Evolutionary conservation across 2,113 vertebrate genomes (phyloP), one percentile per base, ranked within the genome.

Genomic region (Campylorhamphus procurvoides): DNA sequence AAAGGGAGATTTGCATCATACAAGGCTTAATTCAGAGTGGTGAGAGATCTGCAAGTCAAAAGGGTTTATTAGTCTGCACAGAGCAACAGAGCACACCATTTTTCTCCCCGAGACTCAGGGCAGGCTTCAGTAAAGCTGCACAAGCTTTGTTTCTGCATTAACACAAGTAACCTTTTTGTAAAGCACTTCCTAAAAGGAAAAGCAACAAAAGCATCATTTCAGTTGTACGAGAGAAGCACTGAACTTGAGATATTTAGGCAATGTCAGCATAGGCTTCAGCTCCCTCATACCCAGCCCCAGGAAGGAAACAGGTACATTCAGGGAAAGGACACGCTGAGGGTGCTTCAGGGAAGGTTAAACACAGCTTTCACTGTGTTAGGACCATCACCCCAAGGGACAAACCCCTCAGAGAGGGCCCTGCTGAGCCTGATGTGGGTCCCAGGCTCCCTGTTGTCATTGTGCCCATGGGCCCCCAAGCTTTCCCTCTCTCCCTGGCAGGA

Each of bases 1-100:
- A 98, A 98, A 97, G 85, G 95, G 95, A 97, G 81, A 91, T 62
- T 88, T 63, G 91, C 87, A 87, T 90, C 84, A 91, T 68, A 95
- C 89, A 84, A 75, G 94, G 39, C 23, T 95, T 89, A 80, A 80
- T 87, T 93, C 62, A 59, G 4, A 87, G 47, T 5, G 49, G 84
- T 35, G 63, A 78, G n/a, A 75, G 60, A 86, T 92, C 74, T 76
- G 86, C 72, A 89, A 90, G 86, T 74, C 80, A 78, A 37, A 77
- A 84, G 60, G 46, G 35, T 29, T 71, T n/a, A 78, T 91, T 73
- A 90, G 84, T 93, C 49, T 91, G 89, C 80, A 94, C 60, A 92
- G 92, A 87, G 91, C 75, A 76, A 76, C 7, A 76, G 4, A 86
- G 53, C 86, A 92, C 87, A 84, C 89, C 18, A 1, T 17, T 73